Evolutionary conservation across 1,140 invertebrate genomes (phyloP).

Genomic region (Tetramorium simillimum): DNA sequence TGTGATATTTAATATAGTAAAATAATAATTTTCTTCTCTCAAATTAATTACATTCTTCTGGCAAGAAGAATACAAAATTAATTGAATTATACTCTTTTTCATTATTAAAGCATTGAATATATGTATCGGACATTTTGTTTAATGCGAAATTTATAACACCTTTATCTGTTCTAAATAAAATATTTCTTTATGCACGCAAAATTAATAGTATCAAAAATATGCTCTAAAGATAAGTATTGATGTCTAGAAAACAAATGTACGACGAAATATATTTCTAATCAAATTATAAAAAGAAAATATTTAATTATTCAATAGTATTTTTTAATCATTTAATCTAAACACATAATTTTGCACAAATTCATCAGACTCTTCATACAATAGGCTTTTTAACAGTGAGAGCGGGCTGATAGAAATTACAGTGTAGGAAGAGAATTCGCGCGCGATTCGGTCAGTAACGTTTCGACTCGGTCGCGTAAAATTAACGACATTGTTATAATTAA

Average conservation of each 20-base stretch:
- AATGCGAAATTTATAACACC: not conserved
- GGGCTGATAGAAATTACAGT: not conserved
- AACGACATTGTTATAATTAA: slow-evolving; percentile 86
- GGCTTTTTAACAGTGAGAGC: slow-evolving; percentile 12
- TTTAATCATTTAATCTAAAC: not conserved
- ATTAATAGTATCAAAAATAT: slow-evolving; percentile 1
- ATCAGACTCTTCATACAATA: not conserved
- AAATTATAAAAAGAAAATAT: not conserved
- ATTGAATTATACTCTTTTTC: not conserved
- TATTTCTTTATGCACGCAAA: not conserved
- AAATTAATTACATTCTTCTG: not conserved
- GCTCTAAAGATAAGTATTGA: not conserved
- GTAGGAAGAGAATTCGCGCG: slow-evolving; percentile 33
- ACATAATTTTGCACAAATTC: not conserved
- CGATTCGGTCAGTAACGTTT: slow-evolving; percentile 83
- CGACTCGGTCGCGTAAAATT: slow-evolving; percentile 84
- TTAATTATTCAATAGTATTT: slow-evolving; percentile 8
- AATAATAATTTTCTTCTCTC: not conserved
- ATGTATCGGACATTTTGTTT: not conserved
- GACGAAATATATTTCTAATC: not conserved
- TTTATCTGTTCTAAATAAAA: not conserved
- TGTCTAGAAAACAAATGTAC: not conserved
- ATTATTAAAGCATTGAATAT: not conserved
- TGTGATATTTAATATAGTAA: not conserved
- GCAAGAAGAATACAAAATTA: not conserved